A percentile compares a stretch with the other conserved stretches of the same genome.
Evolutionary conservation across 2,797 vertebrate genomes (phyloP).

Genomic region (Benthosema pterotum): DNA sequence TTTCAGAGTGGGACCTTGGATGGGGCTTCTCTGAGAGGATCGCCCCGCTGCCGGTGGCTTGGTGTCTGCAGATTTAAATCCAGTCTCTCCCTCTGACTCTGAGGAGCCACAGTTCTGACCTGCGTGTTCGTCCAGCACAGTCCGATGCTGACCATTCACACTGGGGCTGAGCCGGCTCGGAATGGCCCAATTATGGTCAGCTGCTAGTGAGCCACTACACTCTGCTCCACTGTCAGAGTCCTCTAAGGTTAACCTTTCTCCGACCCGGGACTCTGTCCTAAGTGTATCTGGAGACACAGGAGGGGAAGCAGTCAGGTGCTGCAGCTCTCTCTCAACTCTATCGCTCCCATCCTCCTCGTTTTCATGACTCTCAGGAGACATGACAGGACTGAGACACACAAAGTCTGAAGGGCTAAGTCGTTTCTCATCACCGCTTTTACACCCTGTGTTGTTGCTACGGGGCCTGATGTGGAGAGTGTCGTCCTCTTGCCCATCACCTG

Average conservation of each 20-base stretch:
- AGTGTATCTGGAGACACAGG: conserved; percentile 15
- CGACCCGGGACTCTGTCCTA: conserved; percentile 54
- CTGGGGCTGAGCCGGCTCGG: conserved; percentile 64
- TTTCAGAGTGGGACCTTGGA: conserved; percentile 66
- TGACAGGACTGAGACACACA: conserved; percentile 67
- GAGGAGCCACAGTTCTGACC: conserved; percentile 68
- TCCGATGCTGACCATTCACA: conserved; percentile 83
- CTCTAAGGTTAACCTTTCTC: conserved; percentile 31
- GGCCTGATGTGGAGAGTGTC: conserved; percentile 37
- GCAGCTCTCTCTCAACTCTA: conserved; percentile 39
- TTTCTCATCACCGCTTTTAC: conserved; percentile 49
- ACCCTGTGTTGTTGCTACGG: not conserved
- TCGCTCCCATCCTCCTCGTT: conserved; percentile 40
- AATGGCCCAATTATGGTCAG: conserved; percentile 29
- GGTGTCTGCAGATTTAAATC: conserved; percentile 33
- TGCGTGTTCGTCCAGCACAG: conserved; percentile 63
- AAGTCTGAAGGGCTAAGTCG: conserved; percentile 62
- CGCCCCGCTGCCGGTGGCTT: conserved; percentile 44
- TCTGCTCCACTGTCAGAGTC: conserved; percentile 55
- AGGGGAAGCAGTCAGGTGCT: conserved; percentile 31
- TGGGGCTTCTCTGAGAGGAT: conserved; percentile 28
- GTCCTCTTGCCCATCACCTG: conserved; percentile 16
- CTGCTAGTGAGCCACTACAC: conserved; percentile 26
- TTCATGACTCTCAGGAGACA: conserved; percentile 65
- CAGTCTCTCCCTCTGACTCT: conserved; percentile 60